Evolutionary conservation across 2,113 vertebrate genomes (phyloP).

Genomic region (Petrocephalus microphthalmus): DNA sequence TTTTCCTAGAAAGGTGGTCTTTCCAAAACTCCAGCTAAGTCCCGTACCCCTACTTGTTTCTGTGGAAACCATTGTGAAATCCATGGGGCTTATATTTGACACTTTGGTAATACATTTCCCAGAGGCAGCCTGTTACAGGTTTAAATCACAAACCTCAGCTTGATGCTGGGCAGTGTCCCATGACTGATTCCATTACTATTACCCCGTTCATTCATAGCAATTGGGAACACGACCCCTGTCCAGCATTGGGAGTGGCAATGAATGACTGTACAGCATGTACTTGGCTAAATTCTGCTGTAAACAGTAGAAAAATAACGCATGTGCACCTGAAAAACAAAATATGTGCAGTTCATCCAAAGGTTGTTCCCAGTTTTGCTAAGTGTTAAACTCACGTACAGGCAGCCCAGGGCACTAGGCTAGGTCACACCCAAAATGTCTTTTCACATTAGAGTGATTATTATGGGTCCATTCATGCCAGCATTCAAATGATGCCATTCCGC

Average conservation of each 20-base stretch:
- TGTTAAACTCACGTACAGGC: not conserved
- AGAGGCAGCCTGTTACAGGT: not conserved
- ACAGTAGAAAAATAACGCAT: not conserved
- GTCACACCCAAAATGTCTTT: not conserved
- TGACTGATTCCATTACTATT: not conserved
- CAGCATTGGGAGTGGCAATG: slow-evolving; percentile 3
- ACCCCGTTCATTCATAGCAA: slow-evolving; percentile 3
- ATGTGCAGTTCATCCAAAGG: not conserved
- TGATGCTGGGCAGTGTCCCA: not conserved
- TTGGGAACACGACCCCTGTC: slow-evolving; percentile 10
- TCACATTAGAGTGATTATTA: not conserved
- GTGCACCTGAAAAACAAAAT: not conserved
- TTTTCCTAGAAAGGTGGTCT: not conserved
- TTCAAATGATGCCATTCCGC: not conserved
- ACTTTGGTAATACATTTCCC: slow-evolving; percentile 8
- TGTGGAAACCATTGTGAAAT: slow-evolving; percentile 10
- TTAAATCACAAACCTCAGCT: not conserved
- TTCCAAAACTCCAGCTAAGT: not conserved
- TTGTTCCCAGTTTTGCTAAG: not conserved
- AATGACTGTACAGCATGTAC: not conserved
- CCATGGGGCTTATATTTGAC: not conserved
- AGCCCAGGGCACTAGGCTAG: not conserved
- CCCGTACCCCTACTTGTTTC: not conserved
- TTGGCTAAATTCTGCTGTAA: slow-evolving; percentile 10
- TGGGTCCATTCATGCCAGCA: not conserved